Conservation (phyloP, 2,113 vertebrate genomes). For the Lanius collurio region DNA sequence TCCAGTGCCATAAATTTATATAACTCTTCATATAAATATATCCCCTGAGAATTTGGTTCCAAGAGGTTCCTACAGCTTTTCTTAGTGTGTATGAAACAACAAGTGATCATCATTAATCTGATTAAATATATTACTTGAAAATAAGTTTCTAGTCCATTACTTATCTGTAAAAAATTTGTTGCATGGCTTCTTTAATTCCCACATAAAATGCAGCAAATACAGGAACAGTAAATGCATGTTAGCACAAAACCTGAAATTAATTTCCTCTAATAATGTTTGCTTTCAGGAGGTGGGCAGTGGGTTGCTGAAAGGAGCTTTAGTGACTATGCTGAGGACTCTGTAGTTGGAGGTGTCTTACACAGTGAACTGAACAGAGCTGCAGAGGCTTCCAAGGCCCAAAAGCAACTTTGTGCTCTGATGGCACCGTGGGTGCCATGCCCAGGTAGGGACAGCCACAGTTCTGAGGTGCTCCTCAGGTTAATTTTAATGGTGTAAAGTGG, state of each 20-base stretch:
- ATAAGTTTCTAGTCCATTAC: neutral
- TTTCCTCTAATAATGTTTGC: neutral
- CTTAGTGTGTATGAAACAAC: neutral
- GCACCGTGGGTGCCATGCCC: accelerated
- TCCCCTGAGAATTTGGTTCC: neutral
- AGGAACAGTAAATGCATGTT: neutral
- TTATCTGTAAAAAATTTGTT: neutral
- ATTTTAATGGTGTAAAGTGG: neutral
- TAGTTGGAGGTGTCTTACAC: neutral
- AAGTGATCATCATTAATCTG: neutral
- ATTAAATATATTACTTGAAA: neutral
- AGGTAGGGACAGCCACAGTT: slow-evolving; percentile 11
- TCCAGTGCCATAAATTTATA: neutral
- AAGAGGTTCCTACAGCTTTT: neutral
- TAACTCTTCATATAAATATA: neutral
- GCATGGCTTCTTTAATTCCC: neutral
- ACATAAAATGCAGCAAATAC: neutral
- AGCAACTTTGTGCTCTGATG: neutral
- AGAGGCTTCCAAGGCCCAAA: neutral
- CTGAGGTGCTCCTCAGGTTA: neutral
- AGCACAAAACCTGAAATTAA: neutral
- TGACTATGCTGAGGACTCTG: neutral
- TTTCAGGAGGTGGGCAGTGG: slow-evolving; percentile 68
- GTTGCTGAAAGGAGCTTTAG: slow-evolving; percentile 47
- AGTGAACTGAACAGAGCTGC: neutral